Evolutionary conservation across 2,888 invertebrate genomes (phyloP), one percentile per base, ranked within the genome.

Genomic region (Habroteleia sp.): DNA sequence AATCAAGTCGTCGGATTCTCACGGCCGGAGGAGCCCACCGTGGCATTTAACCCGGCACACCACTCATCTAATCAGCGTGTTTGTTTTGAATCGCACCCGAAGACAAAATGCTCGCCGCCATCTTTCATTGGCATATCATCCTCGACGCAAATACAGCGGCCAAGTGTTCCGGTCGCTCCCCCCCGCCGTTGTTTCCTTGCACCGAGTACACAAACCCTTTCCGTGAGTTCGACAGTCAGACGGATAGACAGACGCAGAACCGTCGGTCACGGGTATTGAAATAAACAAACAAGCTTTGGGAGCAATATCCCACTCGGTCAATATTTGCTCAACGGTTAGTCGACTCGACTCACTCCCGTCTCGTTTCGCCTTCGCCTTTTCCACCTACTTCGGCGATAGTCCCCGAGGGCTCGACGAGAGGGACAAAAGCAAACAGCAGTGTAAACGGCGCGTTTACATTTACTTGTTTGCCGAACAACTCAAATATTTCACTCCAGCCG

Each of bases 301-400:
- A 87, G 88, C 88, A 88, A 88, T 88, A 88, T 88, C 87, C 87
- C 82, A 82, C 87, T 87, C 83, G 84, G 87, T 87, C 86, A 88
- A 88, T 87, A 88, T 88, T 88, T 87, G 84, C 82, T 79, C 81
- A 87, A 85, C 84, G 85, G 87, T 88, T 88, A 87, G 87, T 84
- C 85, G 85, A 86, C 82, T 82, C 80, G 73, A 27, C 56, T 69
- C 68, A 46, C 46, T 37, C 52, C 73, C 54, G 29, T 62, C 60
- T 42, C 44, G 52, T 63, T 58, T 27, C 75, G 33, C 68, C 68
- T 25, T 52, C 71, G 58, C 54, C 62, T 65, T 63, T 71, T 56
- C 66, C 58, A 29, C 75, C 56, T 74, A 74, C 78, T 75, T 79
- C 78, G 73, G 60, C 78, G 62, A 68, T 72, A 79, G 80, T 69